These are phyloP conservation scores for Hedychridium roseum DNA, from an alignment of 2,888 invertebrate species.

Conservation along the genomic window DNA sequence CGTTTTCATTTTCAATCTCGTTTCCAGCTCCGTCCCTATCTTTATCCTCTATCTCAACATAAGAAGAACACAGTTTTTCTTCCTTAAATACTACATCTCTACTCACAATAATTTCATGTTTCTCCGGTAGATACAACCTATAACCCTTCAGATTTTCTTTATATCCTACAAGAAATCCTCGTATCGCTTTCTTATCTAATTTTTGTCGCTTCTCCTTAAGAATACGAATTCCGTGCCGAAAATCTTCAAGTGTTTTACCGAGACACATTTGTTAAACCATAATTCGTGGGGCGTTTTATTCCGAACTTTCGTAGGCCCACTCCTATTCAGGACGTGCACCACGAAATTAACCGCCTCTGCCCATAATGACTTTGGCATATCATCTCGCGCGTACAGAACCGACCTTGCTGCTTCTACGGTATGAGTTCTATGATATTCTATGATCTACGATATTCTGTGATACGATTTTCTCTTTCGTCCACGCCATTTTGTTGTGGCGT, in stretches of 20 bases:
- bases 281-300: neutral
- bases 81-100: slow-evolving; percentile 7
- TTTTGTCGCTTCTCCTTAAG: neutral
- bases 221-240: neutral
- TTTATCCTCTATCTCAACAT: too few species aligned
- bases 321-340: slow-evolving; percentile 6
- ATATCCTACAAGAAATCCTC: slow-evolving; percentile 9
- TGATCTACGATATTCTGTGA: too few species aligned
- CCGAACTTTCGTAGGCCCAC: slow-evolving; percentile 1
- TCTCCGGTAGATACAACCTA: slow-evolving; percentile 3
- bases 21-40: neutral
- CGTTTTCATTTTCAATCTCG: neutral
- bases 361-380: slow-evolving; percentile 3
- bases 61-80: too few species aligned
- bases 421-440: too few species aligned
- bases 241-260: neutral
- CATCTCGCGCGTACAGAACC: neutral
- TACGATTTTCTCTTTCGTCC: slow-evolving; percentile 1
- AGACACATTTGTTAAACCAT: neutral
- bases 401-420: neutral
- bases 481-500: too few species aligned
- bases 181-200: neutral
- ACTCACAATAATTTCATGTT: slow-evolving; percentile 1
- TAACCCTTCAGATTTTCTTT: slow-evolving; percentile 1
- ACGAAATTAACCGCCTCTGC: slow-evolving; percentile 2